phyloP scores from a whole-genome alignment of 2,888 invertebrate species.

The Calameuta idolon region DNA sequence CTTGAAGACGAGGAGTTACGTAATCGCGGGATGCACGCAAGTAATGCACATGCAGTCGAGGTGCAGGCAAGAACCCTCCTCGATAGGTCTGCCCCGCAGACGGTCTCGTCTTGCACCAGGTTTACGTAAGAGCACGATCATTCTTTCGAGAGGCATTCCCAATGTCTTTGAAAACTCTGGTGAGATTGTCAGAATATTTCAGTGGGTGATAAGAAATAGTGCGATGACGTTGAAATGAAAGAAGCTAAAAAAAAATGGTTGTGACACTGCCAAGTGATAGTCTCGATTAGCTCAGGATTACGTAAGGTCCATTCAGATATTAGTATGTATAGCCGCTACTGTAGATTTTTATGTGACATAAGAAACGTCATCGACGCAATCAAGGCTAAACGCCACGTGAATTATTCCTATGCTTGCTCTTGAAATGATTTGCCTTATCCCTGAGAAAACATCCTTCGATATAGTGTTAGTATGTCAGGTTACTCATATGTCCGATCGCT shows the following conservation, averaged over 20 bases:
- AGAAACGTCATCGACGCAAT: constrained; percentile 39
- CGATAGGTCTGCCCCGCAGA: neutral
- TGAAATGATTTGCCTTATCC: constrained; percentile 31
- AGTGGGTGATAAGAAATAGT: too few relatives aligned
- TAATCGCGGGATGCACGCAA: neutral
- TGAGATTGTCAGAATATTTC: too few relatives aligned
- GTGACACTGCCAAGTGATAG: neutral
- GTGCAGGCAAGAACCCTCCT: neutral
- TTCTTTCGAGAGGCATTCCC: neutral
- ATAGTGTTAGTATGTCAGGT: neutral
- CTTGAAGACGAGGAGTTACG: neutral
- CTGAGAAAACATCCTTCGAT: neutral
- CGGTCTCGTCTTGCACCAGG: neutral
- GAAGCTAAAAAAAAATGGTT: neutral
- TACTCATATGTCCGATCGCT: neutral
- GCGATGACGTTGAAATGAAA: too few relatives aligned
- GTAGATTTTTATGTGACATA: constrained; percentile 44
- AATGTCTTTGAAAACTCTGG: too few relatives aligned
- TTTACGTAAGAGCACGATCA: neutral
- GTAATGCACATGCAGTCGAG: neutral
- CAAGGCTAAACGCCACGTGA: constrained; percentile 55
- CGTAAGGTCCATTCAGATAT: constrained; percentile 43
- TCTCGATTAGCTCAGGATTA: constrained; percentile 19
- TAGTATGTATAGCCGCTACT: constrained; percentile 40
- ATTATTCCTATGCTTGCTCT: constrained; percentile 55